phyloP scores from a whole-genome alignment of 1,140 invertebrate genomes.

The Drosophila bocki region DNA sequence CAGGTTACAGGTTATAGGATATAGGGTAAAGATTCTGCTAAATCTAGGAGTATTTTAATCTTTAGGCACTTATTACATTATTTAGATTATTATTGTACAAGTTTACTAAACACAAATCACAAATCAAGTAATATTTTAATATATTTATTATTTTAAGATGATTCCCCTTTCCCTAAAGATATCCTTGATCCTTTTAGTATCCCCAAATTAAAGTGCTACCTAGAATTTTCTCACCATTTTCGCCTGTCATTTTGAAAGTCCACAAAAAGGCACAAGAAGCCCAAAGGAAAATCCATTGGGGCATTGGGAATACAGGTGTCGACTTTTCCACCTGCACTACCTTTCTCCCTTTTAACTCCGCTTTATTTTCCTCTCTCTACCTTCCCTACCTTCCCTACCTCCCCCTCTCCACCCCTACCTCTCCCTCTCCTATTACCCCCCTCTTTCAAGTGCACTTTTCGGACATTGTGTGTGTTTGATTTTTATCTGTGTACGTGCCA shows the following conservation, averaged over 20 bases:
- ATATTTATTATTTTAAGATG: no score
- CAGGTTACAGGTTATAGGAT: not conserved
- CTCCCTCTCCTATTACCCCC: not conserved
- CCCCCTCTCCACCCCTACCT: not conserved
- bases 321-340: constrained; percentile 23
- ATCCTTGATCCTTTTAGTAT: no score
- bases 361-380: not conserved
- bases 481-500: constrained; percentile 74
- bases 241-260: constrained; percentile 13
- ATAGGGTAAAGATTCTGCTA: no score
- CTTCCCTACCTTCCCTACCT: not conserved
- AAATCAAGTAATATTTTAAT: no score
- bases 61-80: no score
- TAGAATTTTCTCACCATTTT: constrained; percentile 1
- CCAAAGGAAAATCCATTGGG: constrained; percentile 8
- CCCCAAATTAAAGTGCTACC: not conserved
- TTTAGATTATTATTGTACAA: no score
- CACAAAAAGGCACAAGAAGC: not conserved
- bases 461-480: constrained; percentile 68
- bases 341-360: not conserved
- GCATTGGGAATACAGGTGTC: constrained; percentile 29
- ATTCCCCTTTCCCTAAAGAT: no score
- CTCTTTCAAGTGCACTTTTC: constrained; percentile 45
- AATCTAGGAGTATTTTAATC: no score
- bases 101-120: no score